Evolutionary conservation across 2,113 vertebrate species (phyloP).

Genomic region (Garra rufa): DNA sequence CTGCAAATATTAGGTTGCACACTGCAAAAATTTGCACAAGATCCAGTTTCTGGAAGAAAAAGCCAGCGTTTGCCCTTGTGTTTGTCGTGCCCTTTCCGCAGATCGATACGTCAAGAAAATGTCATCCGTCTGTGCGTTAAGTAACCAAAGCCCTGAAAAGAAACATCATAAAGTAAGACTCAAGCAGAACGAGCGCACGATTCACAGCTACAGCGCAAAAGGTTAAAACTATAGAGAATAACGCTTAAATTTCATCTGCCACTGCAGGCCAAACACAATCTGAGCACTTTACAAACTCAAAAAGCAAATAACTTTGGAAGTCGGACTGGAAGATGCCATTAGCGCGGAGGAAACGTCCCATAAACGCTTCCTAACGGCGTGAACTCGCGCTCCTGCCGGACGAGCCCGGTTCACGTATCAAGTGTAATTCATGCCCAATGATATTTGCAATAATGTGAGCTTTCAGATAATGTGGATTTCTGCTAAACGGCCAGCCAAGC

Average conservation of each 20-base stretch:
- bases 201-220: slow-evolving; percentile 45
- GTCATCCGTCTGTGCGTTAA: slow-evolving; percentile 69
- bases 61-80: slow-evolving; percentile 63
- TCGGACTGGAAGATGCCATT: slow-evolving; percentile 19
- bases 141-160: slow-evolving; percentile 69
- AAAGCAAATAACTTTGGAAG: background rate
- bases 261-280: background rate
- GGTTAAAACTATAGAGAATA: slow-evolving; percentile 9
- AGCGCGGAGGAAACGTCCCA: slow-evolving; percentile 32
- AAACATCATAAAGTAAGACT: slow-evolving; percentile 64
- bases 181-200: slow-evolving; percentile 32
- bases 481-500: slow-evolving; percentile 74
- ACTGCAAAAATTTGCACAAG: slow-evolving; percentile 24
- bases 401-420: slow-evolving; percentile 74
- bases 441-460: slow-evolving; percentile 79
- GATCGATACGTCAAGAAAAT: slow-evolving; percentile 78
- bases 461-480: slow-evolving; percentile 76
- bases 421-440: slow-evolving; percentile 70
- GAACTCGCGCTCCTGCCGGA: slow-evolving; percentile 33
- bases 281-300: slow-evolving; percentile 36
- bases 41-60: slow-evolving; percentile 57
- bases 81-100: slow-evolving; percentile 59
- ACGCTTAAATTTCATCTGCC: slow-evolving; percentile 16
- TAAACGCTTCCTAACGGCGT: slow-evolving; percentile 40
- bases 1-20: background rate